Base-by-base conservation (phyloP, 1,140 invertebrate genomes). In the Penaeus indicus region DNA sequence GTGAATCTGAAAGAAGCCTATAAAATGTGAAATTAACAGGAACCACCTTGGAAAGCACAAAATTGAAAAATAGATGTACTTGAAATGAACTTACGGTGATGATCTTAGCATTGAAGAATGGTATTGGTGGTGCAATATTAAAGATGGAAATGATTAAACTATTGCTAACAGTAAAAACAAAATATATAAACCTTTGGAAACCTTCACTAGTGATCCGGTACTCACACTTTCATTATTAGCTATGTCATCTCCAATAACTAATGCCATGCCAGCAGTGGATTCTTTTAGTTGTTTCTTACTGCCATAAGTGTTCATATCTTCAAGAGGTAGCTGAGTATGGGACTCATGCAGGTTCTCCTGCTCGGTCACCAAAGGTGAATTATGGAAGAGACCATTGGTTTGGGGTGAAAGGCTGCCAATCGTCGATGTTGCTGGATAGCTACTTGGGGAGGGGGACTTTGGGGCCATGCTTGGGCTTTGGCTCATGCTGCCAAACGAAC, bases 171-270 rank as follows among this genome's bases (percentile, higher is more conserved):
- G 27, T 32, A 75, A 22, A 75, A 22, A 27, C 0, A n/a, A 75
- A 10, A 27, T 75, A n/a, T n/a, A 27, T 7, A 72, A 75, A 32
- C 27, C 13, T 62, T n/a, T 32, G 42, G 61, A 25, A 54, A 77
- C 75, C 84, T 32, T 61, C 13, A 61, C 61, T 62, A 54, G 61
- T 83, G 42, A 60, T 19, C 67, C 27, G 38, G 54, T 88, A 86
- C 90, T 89, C n/a, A 86, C 90, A 90, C 86, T 86, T 27, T 90
- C 89, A 79, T 85, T 54, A 80, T 91, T 91, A 25, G 88, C 77
- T 79, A 90, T 78, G 94, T 90, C 90, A 63, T 87, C 90, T 32
- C 87, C 79, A 81, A 90, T 90, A 63, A 90, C 86, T 85, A 91
- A 62, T 77, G 91, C 84, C 85, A 75, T 84, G 86, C 77, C 85